Evolutionary conservation across 2,797 vertebrate genomes (phyloP).

Genomic region (Poeciliopsis presidionis): DNA sequence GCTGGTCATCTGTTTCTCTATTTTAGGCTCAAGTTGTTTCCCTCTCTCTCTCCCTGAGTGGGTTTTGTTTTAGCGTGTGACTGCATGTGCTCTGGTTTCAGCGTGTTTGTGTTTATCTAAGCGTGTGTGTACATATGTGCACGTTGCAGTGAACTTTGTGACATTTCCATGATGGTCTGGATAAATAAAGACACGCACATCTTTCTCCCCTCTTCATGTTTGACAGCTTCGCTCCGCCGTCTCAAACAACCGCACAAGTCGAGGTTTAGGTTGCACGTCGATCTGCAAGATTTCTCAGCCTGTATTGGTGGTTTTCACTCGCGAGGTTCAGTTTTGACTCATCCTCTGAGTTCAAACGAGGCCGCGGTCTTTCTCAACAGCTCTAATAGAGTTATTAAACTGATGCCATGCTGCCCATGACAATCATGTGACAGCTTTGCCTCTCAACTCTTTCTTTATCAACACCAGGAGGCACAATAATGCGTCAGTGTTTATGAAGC

Average conservation of each 20-base stretch:
- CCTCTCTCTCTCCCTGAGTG: conserved; percentile 35
- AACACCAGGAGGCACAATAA: conserved; percentile 68
- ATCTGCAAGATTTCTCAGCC: conserved; percentile 4
- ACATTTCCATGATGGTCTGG: conserved; percentile 51
- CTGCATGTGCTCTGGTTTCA: conserved; percentile 9
- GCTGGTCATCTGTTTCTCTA: conserved; percentile 55
- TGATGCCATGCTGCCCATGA: conserved; percentile 39
- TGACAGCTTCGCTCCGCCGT: conserved; percentile 33
- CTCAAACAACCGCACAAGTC: conserved; percentile 25
- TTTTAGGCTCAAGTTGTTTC: conserved; percentile 53
- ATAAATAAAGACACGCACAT: conserved; percentile 63
- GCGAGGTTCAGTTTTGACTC: conserved; percentile 32
- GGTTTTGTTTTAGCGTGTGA: conserved; percentile 7
- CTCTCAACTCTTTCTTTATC: conserved; percentile 42
- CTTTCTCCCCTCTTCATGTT: conserved; percentile 45
- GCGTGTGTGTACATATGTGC: conserved; percentile 23
- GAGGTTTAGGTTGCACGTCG: conserved; percentile 9
- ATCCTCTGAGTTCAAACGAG: conserved; percentile 13
- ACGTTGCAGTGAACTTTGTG: conserved; percentile 48
- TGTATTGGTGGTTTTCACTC: conserved; percentile 17
- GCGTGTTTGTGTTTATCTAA: conserved; percentile 25
- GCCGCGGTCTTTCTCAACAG: conserved; percentile 15
- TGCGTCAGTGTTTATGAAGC: conserved; percentile 42
- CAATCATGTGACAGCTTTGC: conserved; percentile 59
- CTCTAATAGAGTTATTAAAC: conserved; percentile 45